Percentiles rank a stretch among this genome's conserved stretches.
phyloP scores from a whole-genome alignment of 2,797 vertebrate genomes.

The Channa striata region DNA sequence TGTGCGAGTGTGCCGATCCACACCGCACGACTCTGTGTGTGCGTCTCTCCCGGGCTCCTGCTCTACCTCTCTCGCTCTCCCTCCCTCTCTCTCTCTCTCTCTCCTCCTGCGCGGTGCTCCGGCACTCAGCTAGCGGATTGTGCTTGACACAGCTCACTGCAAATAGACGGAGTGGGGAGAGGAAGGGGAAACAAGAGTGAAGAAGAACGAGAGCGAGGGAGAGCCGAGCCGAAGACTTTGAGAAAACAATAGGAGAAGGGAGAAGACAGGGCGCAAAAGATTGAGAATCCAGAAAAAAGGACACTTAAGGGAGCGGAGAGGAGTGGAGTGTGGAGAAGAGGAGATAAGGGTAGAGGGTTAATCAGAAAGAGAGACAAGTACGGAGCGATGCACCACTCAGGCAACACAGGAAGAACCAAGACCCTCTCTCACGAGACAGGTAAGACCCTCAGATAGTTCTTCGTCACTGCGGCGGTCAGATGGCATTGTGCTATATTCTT shows the following conservation, averaged over 20 bases:
- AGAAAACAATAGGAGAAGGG: constrained; percentile 8
- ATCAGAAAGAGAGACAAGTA: constrained; percentile 73
- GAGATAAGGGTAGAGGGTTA: constrained; percentile 74
- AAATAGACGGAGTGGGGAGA: constrained; percentile 58
- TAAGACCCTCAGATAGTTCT: constrained; percentile 73
- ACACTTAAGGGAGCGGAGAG: constrained; percentile 74
- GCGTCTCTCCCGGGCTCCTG: constrained; percentile 33
- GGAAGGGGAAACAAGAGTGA: constrained; percentile 50
- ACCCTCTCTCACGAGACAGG: constrained; percentile 86
- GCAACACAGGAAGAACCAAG: constrained; percentile 84
- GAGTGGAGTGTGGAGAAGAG: constrained; percentile 74
- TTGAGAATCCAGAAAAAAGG: constrained; percentile 74
- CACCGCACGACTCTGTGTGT: constrained; percentile 40
- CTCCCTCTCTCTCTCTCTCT: constrained; percentile 31
- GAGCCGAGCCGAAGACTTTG: constrained; percentile 57
- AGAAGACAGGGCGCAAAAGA: constrained; percentile 57
- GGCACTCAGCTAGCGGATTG: constrained; percentile 72
- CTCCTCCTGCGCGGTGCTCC: constrained; percentile 55
- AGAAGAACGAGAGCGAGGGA: constrained; percentile 36
- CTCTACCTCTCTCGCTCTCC: constrained; percentile 26
- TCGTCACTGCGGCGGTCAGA: constrained; percentile 32
- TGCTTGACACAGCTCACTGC: constrained; percentile 57
- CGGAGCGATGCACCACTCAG: constrained; percentile 87
- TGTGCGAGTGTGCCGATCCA: constrained; percentile 63
- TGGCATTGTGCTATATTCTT: constrained; percentile 30